A percentile compares a stretch with the other conserved stretches of the same genome.
Conservation (phyloP, 2,113 vertebrate genomes). For the Erythrolamprus reginae region DNA sequence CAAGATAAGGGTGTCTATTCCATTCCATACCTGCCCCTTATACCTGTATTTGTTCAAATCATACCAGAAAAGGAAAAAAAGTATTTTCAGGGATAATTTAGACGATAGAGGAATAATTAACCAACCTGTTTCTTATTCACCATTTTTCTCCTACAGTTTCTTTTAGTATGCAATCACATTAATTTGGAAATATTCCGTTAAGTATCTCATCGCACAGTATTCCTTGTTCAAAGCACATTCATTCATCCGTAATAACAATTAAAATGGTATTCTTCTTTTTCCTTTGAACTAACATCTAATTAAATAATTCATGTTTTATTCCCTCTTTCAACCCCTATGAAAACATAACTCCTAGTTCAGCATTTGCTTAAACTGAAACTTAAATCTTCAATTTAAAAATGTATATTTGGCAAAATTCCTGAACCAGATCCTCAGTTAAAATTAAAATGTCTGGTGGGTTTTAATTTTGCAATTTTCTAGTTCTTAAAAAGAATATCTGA, state of each 20-base stretch:
- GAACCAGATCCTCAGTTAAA: neutral
- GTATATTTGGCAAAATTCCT: neutral
- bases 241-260: neutral
- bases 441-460: neutral
- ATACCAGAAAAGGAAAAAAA: too few relatives aligned
- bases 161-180: neutral
- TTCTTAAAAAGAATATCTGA: neutral
- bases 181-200: neutral
- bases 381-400: neutral
- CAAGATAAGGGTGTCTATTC: neutral
- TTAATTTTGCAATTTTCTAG: neutral
- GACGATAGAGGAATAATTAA: neutral
- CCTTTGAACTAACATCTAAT: neutral
- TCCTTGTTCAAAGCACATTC: neutral
- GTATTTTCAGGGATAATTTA: neutral
- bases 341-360: neutral
- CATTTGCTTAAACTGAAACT: neutral
- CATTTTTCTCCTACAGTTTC: neutral
- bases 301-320: neutral
- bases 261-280: neutral
- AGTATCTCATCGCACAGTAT: too few relatives aligned
- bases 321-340: neutral
- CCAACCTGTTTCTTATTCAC: neutral
- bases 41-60: neutral
- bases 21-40: neutral